Evolutionary conservation across 1,140 invertebrate species (phyloP), one percentile per base, ranked within the genome.

Genomic region (Brachionus plicatilis): DNA sequence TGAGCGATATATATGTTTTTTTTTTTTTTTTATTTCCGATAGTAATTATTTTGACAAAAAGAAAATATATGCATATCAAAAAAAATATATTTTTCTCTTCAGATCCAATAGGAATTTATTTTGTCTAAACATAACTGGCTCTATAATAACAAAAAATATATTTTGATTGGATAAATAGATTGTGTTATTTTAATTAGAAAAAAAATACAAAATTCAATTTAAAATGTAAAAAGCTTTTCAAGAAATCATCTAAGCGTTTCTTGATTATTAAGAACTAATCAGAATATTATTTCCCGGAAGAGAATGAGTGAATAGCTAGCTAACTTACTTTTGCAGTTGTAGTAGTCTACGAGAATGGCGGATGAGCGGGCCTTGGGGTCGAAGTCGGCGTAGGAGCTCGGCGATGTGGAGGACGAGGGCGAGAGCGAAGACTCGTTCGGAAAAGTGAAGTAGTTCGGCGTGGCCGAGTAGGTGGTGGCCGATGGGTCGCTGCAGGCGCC

Each of bases 201-300:
- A 60, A 24, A 24, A 24, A 56, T 50, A 50, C 3, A 56, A 56
- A 56, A 60, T 60, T 60, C 53, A 60, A 60, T 76, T 47, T 76
- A 12, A 27, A 47, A 76, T 47, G 20, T 20, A 47, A 72, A 43
- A 41, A 41, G 37, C 68, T 76, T 76, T 50, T 76, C 45, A 50
- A 75, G 47, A 76, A 76, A 76, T 76, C 45, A 76, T 27, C 43
- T 14, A 76, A 76, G 72, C 72, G 72, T 76, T 76, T 50, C 45
- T 76, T 76, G 12, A 50, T 50, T 76, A 76, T 50, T 72, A 43
- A 72, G 68, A 50, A 76, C 72, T 76, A 76, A 76, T 76, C 72
- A 50, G 47, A 50, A 27, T 76, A 72, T 72, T 76, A 50, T 76
- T 47, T 76, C 72, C 72, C 72, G 24, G 27, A 50, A 37, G 41